Evolutionary conservation across 2,797 vertebrate genomes (phyloP).

Genomic region (Thaleichthys pacificus): DNA sequence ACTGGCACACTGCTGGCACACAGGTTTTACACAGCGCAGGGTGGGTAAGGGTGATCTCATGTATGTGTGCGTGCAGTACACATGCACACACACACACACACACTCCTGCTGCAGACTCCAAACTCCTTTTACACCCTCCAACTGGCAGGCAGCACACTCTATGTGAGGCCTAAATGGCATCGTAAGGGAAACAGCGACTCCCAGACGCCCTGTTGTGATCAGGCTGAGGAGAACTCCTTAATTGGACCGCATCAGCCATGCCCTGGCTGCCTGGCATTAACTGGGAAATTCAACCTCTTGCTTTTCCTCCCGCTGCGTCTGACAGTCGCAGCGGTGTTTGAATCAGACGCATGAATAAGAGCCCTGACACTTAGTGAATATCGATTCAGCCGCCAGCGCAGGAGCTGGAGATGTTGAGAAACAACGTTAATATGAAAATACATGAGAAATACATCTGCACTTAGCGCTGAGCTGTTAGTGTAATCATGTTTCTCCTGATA

Average conservation of each 20-base stretch:
- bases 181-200: slow-evolving; percentile 59
- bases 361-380: slow-evolving; percentile 55
- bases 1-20: slow-evolving; percentile 7
- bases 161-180: not conserved
- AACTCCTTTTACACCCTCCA: slow-evolving; percentile 43
- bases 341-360: slow-evolving; percentile 54
- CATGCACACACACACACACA: slow-evolving; percentile 5
- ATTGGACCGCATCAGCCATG: slow-evolving; percentile 48
- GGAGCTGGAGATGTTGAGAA: slow-evolving; percentile 40
- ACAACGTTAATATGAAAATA: slow-evolving; percentile 51
- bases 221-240: slow-evolving; percentile 60
- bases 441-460: slow-evolving; percentile 42
- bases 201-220: slow-evolving; percentile 49
- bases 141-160: not conserved
- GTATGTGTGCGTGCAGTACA: too few species aligned
- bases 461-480: slow-evolving; percentile 55
- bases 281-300: slow-evolving; percentile 49
- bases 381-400: slow-evolving; percentile 53
- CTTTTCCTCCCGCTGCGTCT: slow-evolving; percentile 52
- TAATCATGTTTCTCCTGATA: slow-evolving; percentile 38
- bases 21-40: too few species aligned
- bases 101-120: slow-evolving; percentile 38
- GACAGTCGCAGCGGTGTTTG: slow-evolving; percentile 42
- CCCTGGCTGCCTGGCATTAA: slow-evolving; percentile 14
- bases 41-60: too few species aligned